Percentiles rank a stretch among this genome's conserved stretches.
phyloP scores from a whole-genome alignment of 2,113 vertebrate species.

The Erythrolamprus reginae region DNA sequence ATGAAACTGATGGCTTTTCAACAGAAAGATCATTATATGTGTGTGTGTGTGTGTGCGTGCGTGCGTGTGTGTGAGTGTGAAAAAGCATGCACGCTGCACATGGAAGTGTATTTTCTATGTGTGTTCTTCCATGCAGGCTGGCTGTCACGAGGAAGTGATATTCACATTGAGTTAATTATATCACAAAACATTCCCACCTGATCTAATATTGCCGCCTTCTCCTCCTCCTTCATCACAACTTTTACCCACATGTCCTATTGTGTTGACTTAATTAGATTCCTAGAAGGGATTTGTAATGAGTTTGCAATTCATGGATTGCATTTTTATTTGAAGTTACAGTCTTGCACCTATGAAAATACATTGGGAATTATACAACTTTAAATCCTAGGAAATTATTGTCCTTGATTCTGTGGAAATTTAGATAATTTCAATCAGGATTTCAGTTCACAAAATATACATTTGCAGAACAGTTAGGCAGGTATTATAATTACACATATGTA shows the following conservation, averaged over 20 bases:
- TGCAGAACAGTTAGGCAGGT: not conserved
- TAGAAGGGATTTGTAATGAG: not conserved
- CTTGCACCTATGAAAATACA: not conserved
- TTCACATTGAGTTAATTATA: not conserved
- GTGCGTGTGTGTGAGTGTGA: no score
- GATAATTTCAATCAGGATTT: not conserved
- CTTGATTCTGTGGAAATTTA: not conserved
- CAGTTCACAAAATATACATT: not conserved
- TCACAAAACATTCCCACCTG: not conserved
- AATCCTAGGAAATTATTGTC: not conserved
- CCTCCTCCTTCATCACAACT: not conserved
- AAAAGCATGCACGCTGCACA: not conserved
- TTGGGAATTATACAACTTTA: not conserved
- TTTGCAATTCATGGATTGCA: not conserved
- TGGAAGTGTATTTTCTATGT: not conserved
- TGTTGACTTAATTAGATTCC: not conserved
- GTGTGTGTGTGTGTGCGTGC: no score
- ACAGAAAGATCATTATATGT: not conserved
- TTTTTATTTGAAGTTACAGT: not conserved
- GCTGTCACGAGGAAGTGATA: not conserved
- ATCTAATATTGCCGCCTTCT: not conserved
- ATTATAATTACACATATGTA: not conserved
- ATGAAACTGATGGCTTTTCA: not conserved
- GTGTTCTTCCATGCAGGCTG: not conserved
- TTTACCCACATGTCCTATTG: not conserved